Evolutionary conservation across 2,797 vertebrate species (phyloP).

Genomic region (Myotis vivesi): DNA sequence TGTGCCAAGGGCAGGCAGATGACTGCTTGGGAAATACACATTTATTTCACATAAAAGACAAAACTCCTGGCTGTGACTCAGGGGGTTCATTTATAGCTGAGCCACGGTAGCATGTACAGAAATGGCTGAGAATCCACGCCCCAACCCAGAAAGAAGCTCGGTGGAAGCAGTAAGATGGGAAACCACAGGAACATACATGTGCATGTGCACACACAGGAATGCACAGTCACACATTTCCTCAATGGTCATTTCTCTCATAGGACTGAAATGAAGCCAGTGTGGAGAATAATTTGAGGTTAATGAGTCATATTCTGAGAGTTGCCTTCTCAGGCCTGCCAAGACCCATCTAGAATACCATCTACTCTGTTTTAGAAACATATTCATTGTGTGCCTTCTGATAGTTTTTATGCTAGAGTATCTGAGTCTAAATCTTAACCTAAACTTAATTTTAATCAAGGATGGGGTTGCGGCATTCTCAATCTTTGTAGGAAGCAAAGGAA

Average conservation of each 20-base stretch:
- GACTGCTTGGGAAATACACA: background rate
- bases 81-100: background rate
- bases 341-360: background rate
- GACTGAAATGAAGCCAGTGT: background rate
- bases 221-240: background rate
- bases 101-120: background rate
- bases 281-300: background rate
- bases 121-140: background rate
- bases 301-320: background rate
- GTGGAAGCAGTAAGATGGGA: background rate
- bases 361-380: background rate
- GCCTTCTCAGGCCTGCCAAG: background rate
- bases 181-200: background rate
- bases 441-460: background rate
- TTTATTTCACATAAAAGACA: background rate
- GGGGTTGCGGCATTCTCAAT: background rate
- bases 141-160: background rate
- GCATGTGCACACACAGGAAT: accelerated
- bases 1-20: too few relatives aligned
- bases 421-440: background rate
- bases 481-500: background rate
- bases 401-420: background rate
- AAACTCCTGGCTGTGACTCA: background rate
- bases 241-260: background rate
- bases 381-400: background rate